phyloP scores from a whole-genome alignment of 1,140 invertebrate species.

The Portunus trituberculatus region DNA sequence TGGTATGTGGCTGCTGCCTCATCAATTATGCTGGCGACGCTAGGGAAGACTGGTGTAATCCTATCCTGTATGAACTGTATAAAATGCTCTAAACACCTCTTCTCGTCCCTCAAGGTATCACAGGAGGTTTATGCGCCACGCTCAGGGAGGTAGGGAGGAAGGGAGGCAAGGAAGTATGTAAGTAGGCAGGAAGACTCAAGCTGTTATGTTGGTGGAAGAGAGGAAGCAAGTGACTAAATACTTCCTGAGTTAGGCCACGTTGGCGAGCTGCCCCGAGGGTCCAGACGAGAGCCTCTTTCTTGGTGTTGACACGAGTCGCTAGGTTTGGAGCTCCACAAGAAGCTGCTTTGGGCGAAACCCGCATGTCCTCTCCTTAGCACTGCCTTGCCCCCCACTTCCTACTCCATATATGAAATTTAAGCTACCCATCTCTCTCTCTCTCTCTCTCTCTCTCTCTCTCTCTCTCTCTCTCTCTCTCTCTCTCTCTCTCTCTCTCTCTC shows the following conservation, averaged over 20 bases:
- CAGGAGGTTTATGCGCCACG: not conserved
- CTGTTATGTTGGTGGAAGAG: not conserved
- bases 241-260: not conserved
- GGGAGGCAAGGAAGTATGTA: not conserved
- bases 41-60: not conserved
- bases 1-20: not conserved
- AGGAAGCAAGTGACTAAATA: not conserved
- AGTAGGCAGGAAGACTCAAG: not conserved
- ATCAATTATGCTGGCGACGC: not conserved
- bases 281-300: not conserved
- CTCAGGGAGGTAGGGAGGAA: too few relatives aligned
- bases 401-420: not conserved
- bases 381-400: not conserved
- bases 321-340: not conserved
- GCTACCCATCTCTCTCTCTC: not conserved
- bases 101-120: not conserved
- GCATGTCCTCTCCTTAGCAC: not conserved
- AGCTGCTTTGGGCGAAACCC: not conserved
- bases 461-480: slow-evolving; percentile 15
- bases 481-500: slow-evolving; percentile 15
- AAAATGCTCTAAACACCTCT: not conserved
- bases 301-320: not conserved
- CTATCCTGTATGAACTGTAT: slow-evolving; percentile 2
- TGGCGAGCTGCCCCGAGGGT: not conserved
- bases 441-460: not conserved